A percentile compares a stretch with the other conserved stretches of the same genome.
These are phyloP conservation scores for Habropoda laboriosa DNA, from an alignment of 1,140 invertebrate species.

Conservation along the genomic window DNA sequence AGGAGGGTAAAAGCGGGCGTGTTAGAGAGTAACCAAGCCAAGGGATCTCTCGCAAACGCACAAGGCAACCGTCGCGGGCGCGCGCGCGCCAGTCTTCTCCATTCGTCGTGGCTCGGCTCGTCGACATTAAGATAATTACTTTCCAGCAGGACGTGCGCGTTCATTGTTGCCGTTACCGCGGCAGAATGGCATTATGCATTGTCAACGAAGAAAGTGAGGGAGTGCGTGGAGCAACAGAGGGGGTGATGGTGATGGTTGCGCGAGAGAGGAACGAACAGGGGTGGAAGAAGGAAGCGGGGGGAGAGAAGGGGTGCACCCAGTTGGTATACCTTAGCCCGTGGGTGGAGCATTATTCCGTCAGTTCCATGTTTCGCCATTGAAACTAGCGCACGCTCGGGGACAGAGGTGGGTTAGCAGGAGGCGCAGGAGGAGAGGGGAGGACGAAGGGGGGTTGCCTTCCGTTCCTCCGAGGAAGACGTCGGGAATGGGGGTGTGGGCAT, in stretches of 20 bases:
- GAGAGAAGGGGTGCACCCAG: conserved; percentile 2
- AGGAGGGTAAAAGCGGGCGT: conserved; percentile 45
- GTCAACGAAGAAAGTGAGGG: conserved; percentile 63
- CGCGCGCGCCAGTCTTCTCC: conserved; percentile 55
- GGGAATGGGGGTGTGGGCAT: conserved; percentile 21
- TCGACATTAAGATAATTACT: conserved; percentile 73
- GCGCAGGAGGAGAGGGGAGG: not conserved
- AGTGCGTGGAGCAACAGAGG: not conserved
- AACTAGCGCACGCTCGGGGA: no score
- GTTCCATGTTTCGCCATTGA: conserved; percentile 55
- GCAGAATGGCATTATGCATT: conserved; percentile 69
- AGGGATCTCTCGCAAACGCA: not conserved
- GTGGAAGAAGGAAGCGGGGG: not conserved
- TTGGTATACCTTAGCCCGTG: conserved; percentile 50
- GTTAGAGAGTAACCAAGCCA: conserved; percentile 38
- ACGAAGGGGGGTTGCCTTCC: conserved; percentile 47
- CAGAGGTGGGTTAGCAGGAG: no score
- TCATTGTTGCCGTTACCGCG: conserved; percentile 66
- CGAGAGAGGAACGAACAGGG: not conserved
- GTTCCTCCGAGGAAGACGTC: conserved; percentile 50
- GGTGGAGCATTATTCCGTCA: conserved; percentile 56
- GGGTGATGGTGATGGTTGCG: no score
- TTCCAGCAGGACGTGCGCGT: conserved; percentile 65
- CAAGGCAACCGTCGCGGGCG: conserved; percentile 26
- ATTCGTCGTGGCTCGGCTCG: conserved; percentile 58